Base-by-base conservation (phyloP, 2,797 vertebrate genomes). In the Cetoscarus ocellatus region DNA sequence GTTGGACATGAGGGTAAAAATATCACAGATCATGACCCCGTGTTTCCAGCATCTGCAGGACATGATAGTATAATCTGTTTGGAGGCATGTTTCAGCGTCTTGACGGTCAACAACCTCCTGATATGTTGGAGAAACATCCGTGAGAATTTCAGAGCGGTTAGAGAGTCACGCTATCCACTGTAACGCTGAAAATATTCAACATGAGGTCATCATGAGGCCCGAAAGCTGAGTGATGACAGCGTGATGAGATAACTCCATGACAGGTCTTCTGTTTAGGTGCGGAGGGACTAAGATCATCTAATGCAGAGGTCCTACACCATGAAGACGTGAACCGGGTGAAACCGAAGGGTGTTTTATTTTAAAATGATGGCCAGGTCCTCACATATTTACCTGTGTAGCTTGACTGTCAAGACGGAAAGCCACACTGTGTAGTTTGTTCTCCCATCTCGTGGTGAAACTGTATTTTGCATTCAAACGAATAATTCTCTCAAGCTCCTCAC, bases 21-120 rank as follows among this genome's bases (percentile, higher is more conserved):
- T 86, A 88, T 57, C 78, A 6, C 50, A 61, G 36, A 72, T 68
- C 47, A 13, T 2, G 79, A 83, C 68, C 69, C 17, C 63, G 55
- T 13, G 49, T 59, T 77, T 86, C 64, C 69, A 73, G 75, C 15
- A 68, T 3, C 61, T 1, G 39, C 19, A 61, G 77, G 43, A 56
- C 53, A 54, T 51, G 49, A 51, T 59, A 53, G 53, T 14, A 1
- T 3, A 2, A 59, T 44, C 43, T 19, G 1, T 6, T 19, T 9
- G 35, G 10, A 60, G 67, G 10, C 11, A 13, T 18, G 42, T 45
- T 57, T 45, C 6, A 51, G 18, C 35, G 54, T 10, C 1, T 47
- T 49, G 38, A 3, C 19, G 67, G 39, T 52, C 55, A 36, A 45
- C 7, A 27, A 8, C 18, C 13, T 55, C 19, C 13, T 10, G 15